Percentiles rank a stretch among this genome's conserved stretches.
Evolutionary conservation across 2,888 invertebrate species (phyloP).

Genomic region (Apodemia zela): DNA sequence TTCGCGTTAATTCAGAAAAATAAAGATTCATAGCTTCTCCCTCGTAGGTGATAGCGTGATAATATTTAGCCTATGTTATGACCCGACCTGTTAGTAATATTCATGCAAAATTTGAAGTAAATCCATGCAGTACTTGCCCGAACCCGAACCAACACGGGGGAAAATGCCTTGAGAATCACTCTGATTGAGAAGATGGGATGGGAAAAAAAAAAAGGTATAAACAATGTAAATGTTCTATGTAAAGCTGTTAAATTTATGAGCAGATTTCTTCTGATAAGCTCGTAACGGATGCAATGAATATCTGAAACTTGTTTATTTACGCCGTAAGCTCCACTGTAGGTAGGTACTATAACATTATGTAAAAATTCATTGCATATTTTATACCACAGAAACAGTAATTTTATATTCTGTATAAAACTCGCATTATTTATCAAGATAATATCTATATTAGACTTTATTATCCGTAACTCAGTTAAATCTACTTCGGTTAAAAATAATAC

Average conservation of each 20-base stretch:
- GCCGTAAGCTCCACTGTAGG: background rate
- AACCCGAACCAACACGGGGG: too few species aligned
- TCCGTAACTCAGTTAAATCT: background rate
- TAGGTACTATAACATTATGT: background rate
- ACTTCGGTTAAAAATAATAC: background rate
- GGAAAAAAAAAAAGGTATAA: background rate
- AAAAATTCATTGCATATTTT: constrained; percentile 11
- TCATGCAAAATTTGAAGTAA: too few species aligned
- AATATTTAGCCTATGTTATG: too few species aligned
- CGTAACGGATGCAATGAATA: background rate
- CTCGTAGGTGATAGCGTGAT: too few species aligned
- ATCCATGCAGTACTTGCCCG: too few species aligned
- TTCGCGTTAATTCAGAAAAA: too few species aligned
- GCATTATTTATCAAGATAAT: constrained; percentile 2
- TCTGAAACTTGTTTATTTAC: background rate
- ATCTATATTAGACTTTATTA: constrained; percentile 6
- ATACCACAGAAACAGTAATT: background rate
- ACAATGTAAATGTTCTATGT: background rate
- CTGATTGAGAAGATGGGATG: too few species aligned
- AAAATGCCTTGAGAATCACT: too few species aligned
- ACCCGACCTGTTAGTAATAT: too few species aligned
- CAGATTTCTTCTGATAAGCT: background rate
- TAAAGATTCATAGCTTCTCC: too few species aligned
- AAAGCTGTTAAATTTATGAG: background rate
- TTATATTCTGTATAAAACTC: constrained; percentile 11